phyloP scores from a whole-genome alignment of 2,888 invertebrate species.

The Azorinus chamasolen region DNA sequence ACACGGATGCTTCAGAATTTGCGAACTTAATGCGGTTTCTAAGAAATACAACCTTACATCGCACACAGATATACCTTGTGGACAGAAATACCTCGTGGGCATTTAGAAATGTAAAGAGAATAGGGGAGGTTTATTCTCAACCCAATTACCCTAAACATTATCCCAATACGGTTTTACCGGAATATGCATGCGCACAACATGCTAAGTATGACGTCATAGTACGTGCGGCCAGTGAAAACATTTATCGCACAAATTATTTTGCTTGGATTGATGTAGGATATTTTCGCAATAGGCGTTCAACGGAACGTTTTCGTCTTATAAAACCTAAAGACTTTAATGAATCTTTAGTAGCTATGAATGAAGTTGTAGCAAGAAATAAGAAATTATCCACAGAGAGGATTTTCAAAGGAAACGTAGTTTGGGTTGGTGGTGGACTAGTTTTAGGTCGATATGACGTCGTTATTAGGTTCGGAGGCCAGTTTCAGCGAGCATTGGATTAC shows the following conservation, averaged over 20 bases:
- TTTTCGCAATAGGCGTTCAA: slow-evolving; percentile 50
- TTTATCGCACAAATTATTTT: slow-evolving; percentile 61
- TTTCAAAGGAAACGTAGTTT: slow-evolving; percentile 56
- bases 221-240: slow-evolving; percentile 45
- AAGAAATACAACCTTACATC: slow-evolving; percentile 28
- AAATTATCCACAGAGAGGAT: slow-evolving; percentile 30
- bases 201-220: slow-evolving; percentile 68
- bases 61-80: slow-evolving; percentile 50
- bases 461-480: slow-evolving; percentile 36
- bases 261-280: slow-evolving; percentile 76
- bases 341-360: slow-evolving; percentile 38
- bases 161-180: slow-evolving; percentile 72
- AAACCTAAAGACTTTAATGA: slow-evolving; percentile 36
- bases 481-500: slow-evolving; percentile 41
- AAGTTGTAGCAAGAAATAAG: slow-evolving; percentile 10
- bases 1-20: slow-evolving; percentile 64
- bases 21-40: slow-evolving; percentile 31
- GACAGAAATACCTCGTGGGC: slow-evolving; percentile 63
- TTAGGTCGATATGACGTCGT: slow-evolving; percentile 40
- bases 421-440: slow-evolving; percentile 62
- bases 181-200: slow-evolving; percentile 69
- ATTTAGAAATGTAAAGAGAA: slow-evolving; percentile 55
- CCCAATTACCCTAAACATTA: slow-evolving; percentile 66
- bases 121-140: slow-evolving; percentile 45
- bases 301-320: slow-evolving; percentile 44